phyloP scores from a whole-genome alignment of 2,888 invertebrate genomes.

The Noctua comes region DNA sequence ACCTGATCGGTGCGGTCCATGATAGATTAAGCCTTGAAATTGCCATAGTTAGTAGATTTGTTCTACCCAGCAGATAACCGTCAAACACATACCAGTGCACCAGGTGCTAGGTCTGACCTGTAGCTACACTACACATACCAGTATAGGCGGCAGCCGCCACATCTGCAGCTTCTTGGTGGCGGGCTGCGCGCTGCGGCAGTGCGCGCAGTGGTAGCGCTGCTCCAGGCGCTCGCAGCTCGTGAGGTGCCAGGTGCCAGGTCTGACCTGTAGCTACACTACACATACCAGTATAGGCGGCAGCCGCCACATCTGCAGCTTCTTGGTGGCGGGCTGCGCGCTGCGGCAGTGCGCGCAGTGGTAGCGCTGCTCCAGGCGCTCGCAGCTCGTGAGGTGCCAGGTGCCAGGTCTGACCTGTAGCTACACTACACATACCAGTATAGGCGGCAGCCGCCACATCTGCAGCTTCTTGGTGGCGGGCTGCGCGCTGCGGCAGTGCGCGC shows the following conservation, averaged over 20 bases:
- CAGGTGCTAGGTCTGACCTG: too few relatives aligned
- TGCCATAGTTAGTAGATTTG: background rate
- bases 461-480: conserved; percentile 97
- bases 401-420: too few relatives aligned
- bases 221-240: conserved; percentile 96
- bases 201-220: conserved; percentile 95
- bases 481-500: conserved; percentile 95
- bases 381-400: too few relatives aligned
- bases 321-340: conserved; percentile 95
- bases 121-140: conserved; percentile 83
- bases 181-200: conserved; percentile 95
- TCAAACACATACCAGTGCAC: too few relatives aligned
- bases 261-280: too few relatives aligned
- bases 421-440: conserved; percentile 91
- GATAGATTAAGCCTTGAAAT: too few relatives aligned
- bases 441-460: conserved; percentile 97
- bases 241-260: too few relatives aligned
- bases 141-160: conserved; percentile 96
- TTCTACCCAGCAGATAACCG: conserved; percentile 69
- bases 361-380: conserved; percentile 96
- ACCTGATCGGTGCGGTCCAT: too few relatives aligned
- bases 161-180: conserved; percentile 97
- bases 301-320: conserved; percentile 97
- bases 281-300: conserved; percentile 94
- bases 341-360: conserved; percentile 96